Conservation (phyloP, 2,888 invertebrate genomes). For the Tolmerus cingulatus region DNA sequence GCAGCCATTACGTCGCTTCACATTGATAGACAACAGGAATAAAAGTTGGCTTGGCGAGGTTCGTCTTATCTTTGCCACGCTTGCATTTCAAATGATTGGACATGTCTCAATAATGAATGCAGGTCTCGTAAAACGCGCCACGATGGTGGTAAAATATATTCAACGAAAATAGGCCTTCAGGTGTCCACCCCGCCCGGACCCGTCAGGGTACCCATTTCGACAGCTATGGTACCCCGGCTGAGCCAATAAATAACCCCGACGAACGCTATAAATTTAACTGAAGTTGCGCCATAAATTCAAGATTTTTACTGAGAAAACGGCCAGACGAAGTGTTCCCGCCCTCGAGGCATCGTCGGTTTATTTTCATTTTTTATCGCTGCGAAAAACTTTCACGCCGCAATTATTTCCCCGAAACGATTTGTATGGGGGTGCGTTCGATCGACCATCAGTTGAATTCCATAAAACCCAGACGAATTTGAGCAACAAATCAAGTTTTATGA, state of each 20-base stretch:
- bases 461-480: neutral
- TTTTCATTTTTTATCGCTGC: neutral
- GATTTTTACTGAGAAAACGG: neutral
- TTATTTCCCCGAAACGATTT: neutral
- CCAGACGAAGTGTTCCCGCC: neutral
- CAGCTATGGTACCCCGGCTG: neutral
- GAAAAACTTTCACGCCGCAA: neutral
- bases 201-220: neutral
- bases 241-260: neutral
- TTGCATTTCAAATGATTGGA: neutral
- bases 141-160: neutral
- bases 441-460: neutral
- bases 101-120: neutral
- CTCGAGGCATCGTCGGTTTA: neutral
- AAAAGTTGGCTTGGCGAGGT: neutral
- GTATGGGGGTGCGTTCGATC: neutral
- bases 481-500: neutral
- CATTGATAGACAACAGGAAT: neutral
- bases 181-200: neutral
- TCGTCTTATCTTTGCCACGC: neutral
- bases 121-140: neutral
- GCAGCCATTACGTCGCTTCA: neutral
- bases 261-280: neutral
- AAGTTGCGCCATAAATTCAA: neutral
- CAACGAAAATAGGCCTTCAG: conserved; percentile 5